Conservation (phyloP, 2,113 vertebrate species). For the Daphoenositta chrysoptera region DNA sequence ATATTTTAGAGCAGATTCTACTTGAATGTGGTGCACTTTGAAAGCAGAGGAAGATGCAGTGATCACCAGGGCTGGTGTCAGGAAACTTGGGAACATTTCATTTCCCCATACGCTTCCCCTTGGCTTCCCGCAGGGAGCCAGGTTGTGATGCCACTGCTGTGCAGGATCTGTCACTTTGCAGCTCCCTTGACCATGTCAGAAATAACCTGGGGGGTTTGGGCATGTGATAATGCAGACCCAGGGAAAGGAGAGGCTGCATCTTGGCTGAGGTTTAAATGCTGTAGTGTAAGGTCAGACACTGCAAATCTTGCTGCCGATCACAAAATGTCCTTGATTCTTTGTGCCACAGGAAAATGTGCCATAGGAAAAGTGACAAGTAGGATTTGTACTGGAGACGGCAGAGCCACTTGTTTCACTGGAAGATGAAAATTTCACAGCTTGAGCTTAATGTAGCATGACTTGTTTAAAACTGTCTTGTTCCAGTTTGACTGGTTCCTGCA, state of each 20-base stretch:
- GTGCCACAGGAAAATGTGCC: background rate
- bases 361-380: fast-evolving
- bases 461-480: background rate
- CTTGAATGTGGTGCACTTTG: background rate
- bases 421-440: background rate
- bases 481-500: background rate
- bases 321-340: background rate
- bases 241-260: background rate
- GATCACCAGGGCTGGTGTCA: background rate
- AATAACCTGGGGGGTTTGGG: background rate
- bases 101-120: background rate
- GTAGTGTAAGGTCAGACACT: background rate
- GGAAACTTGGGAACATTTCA: fast-evolving
- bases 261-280: background rate
- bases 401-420: background rate
- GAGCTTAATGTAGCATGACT: background rate
- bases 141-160: background rate
- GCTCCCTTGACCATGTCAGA: background rate
- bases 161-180: background rate
- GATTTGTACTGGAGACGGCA: background rate
- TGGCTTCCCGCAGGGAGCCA: background rate
- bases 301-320: background rate
- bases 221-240: background rate
- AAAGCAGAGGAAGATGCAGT: background rate
- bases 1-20: background rate